These are phyloP conservation scores for Pyrocoelia pectoralis DNA, from an alignment of 2,888 invertebrate species.

Conservation along the genomic window DNA sequence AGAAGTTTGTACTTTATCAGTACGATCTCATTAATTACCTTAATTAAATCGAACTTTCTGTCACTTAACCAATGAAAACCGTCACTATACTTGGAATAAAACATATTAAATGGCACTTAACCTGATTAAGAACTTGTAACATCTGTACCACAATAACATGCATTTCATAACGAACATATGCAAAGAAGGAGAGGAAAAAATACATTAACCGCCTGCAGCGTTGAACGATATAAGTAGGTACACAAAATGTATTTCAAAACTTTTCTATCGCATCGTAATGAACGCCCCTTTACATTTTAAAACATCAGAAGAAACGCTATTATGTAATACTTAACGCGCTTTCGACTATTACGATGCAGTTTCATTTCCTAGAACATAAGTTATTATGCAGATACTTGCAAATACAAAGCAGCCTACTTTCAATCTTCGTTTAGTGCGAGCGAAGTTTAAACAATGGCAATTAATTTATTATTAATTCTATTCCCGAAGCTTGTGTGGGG, in stretches of 20 bases:
- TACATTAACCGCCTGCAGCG: slow-evolving; percentile 18
- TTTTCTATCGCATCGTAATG: slow-evolving; percentile 23
- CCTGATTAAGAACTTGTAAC: slow-evolving; percentile 18
- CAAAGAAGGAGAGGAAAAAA: slow-evolving; percentile 16
- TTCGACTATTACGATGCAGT: slow-evolving; percentile 42
- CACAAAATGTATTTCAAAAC: slow-evolving; percentile 30
- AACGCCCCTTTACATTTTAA: slow-evolving; percentile 20
- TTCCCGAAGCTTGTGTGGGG: neutral
- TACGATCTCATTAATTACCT: slow-evolving; percentile 15
- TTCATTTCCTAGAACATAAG: slow-evolving; percentile 39
- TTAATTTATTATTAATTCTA: slow-evolving; percentile 1
- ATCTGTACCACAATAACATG: slow-evolving; percentile 6
- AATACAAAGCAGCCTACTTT: slow-evolving; percentile 26
- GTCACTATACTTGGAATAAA: slow-evolving; percentile 19
- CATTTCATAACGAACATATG: slow-evolving; percentile 14
- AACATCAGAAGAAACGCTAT: slow-evolving; percentile 28
- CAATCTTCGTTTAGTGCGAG: slow-evolving; percentile 29
- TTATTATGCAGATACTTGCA: slow-evolving; percentile 12
- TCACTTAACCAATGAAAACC: slow-evolving; percentile 22
- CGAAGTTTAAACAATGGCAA: slow-evolving; percentile 5
- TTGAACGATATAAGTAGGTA: slow-evolving; percentile 23
- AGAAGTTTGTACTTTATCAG: no score
- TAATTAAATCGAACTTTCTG: slow-evolving; percentile 2
- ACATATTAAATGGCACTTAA: slow-evolving; percentile 24
- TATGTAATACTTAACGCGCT: slow-evolving; percentile 39